Percentiles rank a stretch among this genome's conserved stretches.
Conservation (phyloP, 2,888 invertebrate species). For the Molanna angustata region DNA sequence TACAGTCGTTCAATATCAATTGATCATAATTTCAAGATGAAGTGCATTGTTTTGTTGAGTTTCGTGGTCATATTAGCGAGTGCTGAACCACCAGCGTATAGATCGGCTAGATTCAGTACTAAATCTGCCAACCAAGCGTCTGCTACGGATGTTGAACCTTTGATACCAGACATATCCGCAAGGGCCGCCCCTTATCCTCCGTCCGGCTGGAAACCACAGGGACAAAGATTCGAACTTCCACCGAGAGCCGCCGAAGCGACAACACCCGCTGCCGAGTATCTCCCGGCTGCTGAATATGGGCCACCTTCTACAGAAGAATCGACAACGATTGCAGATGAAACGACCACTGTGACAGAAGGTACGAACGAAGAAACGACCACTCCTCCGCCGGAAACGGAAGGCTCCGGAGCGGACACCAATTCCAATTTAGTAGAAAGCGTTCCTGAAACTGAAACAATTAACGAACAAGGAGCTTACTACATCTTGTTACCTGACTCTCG, state of each 20-base stretch:
- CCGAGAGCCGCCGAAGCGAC: conserved; percentile 34
- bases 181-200: conserved; percentile 37
- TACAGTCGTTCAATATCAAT: background rate
- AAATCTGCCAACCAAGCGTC: conserved; percentile 9
- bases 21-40: conserved; percentile 17
- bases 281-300: conserved; percentile 22
- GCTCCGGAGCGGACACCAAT: conserved; percentile 1
- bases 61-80: conserved; percentile 5
- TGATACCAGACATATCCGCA: background rate
- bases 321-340: conserved; percentile 5
- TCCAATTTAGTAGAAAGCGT: conserved; percentile 4
- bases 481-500: conserved; percentile 23
- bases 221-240: conserved; percentile 45
- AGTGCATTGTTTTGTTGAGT: conserved; percentile 16
- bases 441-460: background rate
- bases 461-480: conserved; percentile 22
- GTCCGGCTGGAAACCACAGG: conserved; percentile 49
- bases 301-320: conserved; percentile 35
- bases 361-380: background rate
- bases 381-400: conserved; percentile 1
- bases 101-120: conserved; percentile 12
- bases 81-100: conserved; percentile 21
- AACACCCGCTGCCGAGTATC: conserved; percentile 26
- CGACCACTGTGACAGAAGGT: conserved; percentile 6
- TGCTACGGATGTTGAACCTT: conserved; percentile 15